Evolutionary conservation across 1,140 invertebrate genomes (phyloP).

Genomic region (Drosophila ogumai): DNA sequence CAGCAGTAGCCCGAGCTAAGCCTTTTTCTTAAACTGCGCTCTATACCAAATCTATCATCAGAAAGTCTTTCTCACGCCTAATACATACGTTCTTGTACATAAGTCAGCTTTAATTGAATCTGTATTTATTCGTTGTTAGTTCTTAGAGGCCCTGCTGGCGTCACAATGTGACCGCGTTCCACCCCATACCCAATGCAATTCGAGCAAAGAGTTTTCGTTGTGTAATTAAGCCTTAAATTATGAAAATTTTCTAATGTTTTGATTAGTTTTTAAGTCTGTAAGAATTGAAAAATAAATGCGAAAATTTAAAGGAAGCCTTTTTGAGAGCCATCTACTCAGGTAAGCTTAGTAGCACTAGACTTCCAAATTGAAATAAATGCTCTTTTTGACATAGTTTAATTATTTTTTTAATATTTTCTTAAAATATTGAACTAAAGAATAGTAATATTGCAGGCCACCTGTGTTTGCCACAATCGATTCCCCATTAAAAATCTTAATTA

Average conservation of each 20-base stretch:
- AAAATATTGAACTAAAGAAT: too few species aligned
- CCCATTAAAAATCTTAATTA: too few species aligned
- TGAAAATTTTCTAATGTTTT: slow-evolving; percentile 54
- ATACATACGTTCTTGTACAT: slow-evolving; percentile 67
- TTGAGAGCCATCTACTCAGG: background rate
- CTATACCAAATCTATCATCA: slow-evolving; percentile 83
- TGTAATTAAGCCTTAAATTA: slow-evolving; percentile 70
- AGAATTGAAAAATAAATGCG: slow-evolving; percentile 47
- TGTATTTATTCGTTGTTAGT: slow-evolving; percentile 60
- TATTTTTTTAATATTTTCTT: too few species aligned
- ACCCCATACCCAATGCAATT: slow-evolving; percentile 21
- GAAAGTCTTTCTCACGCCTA: slow-evolving; percentile 67
- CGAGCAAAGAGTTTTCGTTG: slow-evolving; percentile 51
- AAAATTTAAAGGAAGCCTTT: background rate
- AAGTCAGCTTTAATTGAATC: slow-evolving; percentile 72
- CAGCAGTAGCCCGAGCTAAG: slow-evolving; percentile 51
- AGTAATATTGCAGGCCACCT: too few species aligned
- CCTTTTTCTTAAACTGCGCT: slow-evolving; percentile 72
- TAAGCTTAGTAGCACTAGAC: background rate
- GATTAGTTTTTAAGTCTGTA: slow-evolving; percentile 62
- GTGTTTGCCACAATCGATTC: too few species aligned
- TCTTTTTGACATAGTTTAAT: too few species aligned
- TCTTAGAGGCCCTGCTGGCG: slow-evolving; percentile 40
- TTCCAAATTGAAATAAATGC: too few species aligned
- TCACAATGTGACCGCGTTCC: slow-evolving; percentile 44